Conservation (phyloP, 2,113 vertebrate species). For the Trachemys scripta region DNA sequence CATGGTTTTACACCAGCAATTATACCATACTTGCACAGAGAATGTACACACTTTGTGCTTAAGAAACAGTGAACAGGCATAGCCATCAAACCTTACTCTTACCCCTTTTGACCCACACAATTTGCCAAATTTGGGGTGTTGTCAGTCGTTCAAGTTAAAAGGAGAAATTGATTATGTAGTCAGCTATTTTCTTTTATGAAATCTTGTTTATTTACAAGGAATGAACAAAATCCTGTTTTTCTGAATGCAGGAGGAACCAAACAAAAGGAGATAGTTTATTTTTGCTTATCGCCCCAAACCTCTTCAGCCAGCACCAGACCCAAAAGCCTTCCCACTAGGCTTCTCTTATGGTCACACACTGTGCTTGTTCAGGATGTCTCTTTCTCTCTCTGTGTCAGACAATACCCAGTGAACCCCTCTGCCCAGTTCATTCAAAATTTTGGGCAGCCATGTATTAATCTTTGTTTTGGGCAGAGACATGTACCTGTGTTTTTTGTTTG, state of each 20-base stretch:
- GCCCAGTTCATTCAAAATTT: too few relatives aligned
- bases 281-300: too few relatives aligned
- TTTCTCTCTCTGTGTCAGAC: too few relatives aligned
- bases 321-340: too few relatives aligned
- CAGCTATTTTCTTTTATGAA: background rate
- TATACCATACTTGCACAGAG: background rate
- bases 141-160: background rate
- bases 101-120: background rate
- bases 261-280: background rate
- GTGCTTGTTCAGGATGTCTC: too few relatives aligned
- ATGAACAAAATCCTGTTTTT: background rate
- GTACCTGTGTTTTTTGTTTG: too few relatives aligned
- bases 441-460: too few relatives aligned
- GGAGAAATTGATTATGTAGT: background rate
- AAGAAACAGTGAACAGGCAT: background rate
- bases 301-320: too few relatives aligned
- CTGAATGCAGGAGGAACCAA: background rate
- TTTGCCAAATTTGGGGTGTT: background rate
- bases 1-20: background rate
- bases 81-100: background rate
- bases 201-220: background rate
- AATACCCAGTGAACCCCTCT: too few relatives aligned
- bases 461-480: too few relatives aligned
- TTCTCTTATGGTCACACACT: too few relatives aligned
- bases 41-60: background rate